Base-by-base conservation (phyloP, 2,888 invertebrate species). In the Acrocyrtus sp. region DNA sequence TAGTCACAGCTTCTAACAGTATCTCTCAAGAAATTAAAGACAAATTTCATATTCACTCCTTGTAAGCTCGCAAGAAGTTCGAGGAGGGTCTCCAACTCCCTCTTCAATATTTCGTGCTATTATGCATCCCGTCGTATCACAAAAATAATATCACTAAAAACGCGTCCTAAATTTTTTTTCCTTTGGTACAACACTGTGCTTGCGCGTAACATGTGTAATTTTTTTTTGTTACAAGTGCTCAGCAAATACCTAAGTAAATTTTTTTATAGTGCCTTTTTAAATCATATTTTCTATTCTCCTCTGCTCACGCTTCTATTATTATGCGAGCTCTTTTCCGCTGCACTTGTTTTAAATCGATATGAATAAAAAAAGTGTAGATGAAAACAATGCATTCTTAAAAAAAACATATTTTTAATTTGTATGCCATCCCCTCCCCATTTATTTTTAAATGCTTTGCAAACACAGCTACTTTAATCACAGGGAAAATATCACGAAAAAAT, bases 151-250 rank as follows among this genome's bases (percentile, higher is more conserved):
- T 62, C 62, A 43, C 43, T 17, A 19, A 48, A 41, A 61, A 62
- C 48, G 56, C 69, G 56, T 62, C 54, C 69, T 61, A 62, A 69
- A 69, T 69, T 67, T 29, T 26, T n/a, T 50, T 27, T 57, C 41
- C 27, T n/a, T n/a, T n/a, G n/a, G n/a, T n/a, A n/a, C n/a, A n/a
- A n/a, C n/a, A n/a, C n/a, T n/a, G n/a, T n/a, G n/a, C n/a, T n/a
- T n/a, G n/a, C n/a, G n/a, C n/a, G n/a, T n/a, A n/a, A n/a, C n/a
- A n/a, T n/a, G n/a, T n/a, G n/a, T n/a, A n/a, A 29, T 43, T 27
- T 34, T 48, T 26, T 39, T 50, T 54, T 57, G 48, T 15, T 57
- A 56, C 63, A n/a, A 50, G 48, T 50, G 34, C 6, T 43, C 3
- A 12, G 53, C 41, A 10, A 54, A 24, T 26, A 17, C 27, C 19